These are phyloP conservation scores for Prorops nasuta DNA, from an alignment of 1,140 invertebrate genomes.

Conservation along the genomic window DNA sequence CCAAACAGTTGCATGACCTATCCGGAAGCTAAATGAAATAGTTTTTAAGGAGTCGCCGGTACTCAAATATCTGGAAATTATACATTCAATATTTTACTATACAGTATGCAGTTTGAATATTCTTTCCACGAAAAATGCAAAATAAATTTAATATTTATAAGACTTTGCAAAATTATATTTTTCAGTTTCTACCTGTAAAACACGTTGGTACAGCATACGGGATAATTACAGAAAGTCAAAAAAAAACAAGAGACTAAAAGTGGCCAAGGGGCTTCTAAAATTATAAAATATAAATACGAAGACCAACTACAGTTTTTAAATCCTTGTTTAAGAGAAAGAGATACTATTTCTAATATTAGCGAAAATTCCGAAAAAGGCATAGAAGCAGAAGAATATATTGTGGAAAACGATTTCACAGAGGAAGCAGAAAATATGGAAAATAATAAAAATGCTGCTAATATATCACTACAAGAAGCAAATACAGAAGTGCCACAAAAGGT, in stretches of 20 bases:
- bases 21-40: constrained; percentile 20
- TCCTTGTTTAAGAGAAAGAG: background rate
- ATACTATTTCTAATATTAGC: background rate
- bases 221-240: background rate
- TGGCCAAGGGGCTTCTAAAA: background rate
- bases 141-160: background rate
- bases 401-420: background rate
- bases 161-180: background rate
- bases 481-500: too few relatives aligned
- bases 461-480: background rate
- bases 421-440: background rate
- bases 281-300: background rate
- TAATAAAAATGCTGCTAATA: background rate
- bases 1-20: constrained; percentile 24
- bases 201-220: background rate
- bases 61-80: background rate
- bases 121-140: background rate
- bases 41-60: constrained; percentile 2
- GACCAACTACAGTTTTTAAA: background rate
- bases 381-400: background rate
- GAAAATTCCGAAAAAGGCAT: background rate
- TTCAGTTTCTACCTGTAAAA: background rate
- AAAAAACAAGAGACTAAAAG: background rate
- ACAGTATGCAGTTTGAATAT: too few relatives aligned
- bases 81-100: too few relatives aligned